phyloP scores from a whole-genome alignment of 2,888 invertebrate genomes.

The Sminthurides aquaticus region DNA sequence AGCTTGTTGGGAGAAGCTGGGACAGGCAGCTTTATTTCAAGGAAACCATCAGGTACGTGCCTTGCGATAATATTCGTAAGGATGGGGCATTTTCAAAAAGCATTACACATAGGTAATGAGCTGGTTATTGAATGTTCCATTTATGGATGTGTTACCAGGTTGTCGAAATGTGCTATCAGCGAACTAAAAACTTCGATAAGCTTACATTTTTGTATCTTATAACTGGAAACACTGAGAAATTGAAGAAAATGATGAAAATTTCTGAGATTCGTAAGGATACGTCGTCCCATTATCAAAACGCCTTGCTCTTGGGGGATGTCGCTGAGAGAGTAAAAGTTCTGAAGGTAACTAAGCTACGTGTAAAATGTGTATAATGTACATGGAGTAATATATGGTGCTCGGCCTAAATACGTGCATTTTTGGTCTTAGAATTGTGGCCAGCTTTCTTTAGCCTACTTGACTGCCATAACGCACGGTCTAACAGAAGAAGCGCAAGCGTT shows the following conservation, averaged over 20 bases:
- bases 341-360: slow-evolving; percentile 50
- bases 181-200: slow-evolving; percentile 98
- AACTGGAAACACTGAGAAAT: slow-evolving; percentile 94
- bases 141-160: slow-evolving; percentile 49
- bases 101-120: slow-evolving; percentile 9
- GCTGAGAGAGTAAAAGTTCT: slow-evolving; percentile 78
- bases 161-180: slow-evolving; percentile 99
- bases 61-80: neutral
- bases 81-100: neutral
- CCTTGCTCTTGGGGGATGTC: slow-evolving; percentile 83
- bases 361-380: too few species aligned
- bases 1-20: slow-evolving; percentile 89
- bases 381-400: neutral
- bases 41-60: slow-evolving; percentile 75
- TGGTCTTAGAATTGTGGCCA: slow-evolving; percentile 53
- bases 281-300: slow-evolving; percentile 94
- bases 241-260: slow-evolving; percentile 98
- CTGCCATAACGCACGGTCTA: slow-evolving; percentile 86
- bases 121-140: slow-evolving; percentile 12
- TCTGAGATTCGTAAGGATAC: slow-evolving; percentile 96
- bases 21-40: slow-evolving; percentile 84
- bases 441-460: slow-evolving; percentile 80
- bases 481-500: slow-evolving; percentile 68
- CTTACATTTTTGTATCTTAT: slow-evolving; percentile 94
- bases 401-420: neutral